Conservation (phyloP, 2,113 vertebrate genomes). For the Syngnathus typhle region DNA sequence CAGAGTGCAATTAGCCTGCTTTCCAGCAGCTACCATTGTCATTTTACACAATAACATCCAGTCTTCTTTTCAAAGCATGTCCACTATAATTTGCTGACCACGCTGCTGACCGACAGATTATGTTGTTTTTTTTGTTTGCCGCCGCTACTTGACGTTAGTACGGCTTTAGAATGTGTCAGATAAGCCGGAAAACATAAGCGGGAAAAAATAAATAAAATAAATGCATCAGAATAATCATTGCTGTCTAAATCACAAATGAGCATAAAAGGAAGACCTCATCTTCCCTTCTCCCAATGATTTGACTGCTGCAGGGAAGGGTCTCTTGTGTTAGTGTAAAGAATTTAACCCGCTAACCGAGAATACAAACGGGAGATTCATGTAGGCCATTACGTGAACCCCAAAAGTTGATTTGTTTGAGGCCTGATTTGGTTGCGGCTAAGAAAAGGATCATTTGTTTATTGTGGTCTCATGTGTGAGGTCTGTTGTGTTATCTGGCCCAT, state of each 20-base stretch:
- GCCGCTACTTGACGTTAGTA: too few species aligned
- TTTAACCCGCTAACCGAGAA: conserved; percentile 14
- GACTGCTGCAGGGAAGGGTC: conserved; percentile 48
- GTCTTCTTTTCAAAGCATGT: not conserved
- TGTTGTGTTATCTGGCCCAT: not conserved
- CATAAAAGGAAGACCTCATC: conserved; percentile 31
- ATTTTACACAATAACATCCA: not conserved
- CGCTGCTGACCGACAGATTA: not conserved
- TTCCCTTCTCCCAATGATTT: conserved; percentile 18
- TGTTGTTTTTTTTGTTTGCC: not conserved
- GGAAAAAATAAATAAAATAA: not conserved
- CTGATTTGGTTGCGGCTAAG: conserved; percentile 28
- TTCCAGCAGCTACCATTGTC: not conserved
- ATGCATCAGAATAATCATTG: not conserved
- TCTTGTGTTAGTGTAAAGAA: conserved; percentile 36
- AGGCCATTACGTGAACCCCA: not conserved
- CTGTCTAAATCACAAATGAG: not conserved
- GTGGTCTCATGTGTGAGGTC: conserved; percentile 30
- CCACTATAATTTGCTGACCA: not conserved
- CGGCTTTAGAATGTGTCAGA: not conserved
- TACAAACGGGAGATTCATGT: conserved; percentile 7
- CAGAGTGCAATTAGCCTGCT: not conserved
- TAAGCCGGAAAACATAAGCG: not conserved
- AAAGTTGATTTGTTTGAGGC: conserved; percentile 1
- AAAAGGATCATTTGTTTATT: conserved; percentile 28